Conservation (phyloP, 37 sponge, comb jelly and placozoan species). For the Aplysina aerophoba region DNA sequence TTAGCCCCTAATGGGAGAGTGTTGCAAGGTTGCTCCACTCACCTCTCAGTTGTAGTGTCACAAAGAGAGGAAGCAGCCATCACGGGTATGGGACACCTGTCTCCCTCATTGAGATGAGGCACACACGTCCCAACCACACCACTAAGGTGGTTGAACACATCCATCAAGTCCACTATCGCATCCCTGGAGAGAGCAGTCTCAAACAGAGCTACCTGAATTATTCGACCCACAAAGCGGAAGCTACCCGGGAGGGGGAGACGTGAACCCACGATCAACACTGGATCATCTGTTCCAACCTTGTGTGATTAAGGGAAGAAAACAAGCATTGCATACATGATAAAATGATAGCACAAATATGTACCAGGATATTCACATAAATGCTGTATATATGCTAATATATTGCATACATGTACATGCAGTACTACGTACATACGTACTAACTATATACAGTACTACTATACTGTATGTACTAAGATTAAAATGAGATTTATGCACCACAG, state of each 20-base stretch:
- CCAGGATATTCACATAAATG: no score
- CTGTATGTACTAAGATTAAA: no score
- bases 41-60: conserved; percentile 28
- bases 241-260: conserved; percentile 46
- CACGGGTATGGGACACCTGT: conserved; percentile 51
- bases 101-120: conserved; percentile 27
- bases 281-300: neutral
- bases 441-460: no score
- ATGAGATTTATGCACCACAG: no score
- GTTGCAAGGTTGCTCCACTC: no score
- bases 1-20: no score
- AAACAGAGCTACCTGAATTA: conserved; percentile 50
- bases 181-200: conserved; percentile 18
- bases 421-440: no score
- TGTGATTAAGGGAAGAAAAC: neutral
- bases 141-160: conserved; percentile 13
- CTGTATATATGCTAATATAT: no score
- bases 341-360: no score
- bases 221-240: conserved; percentile 58
- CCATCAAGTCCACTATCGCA: conserved; percentile 10
- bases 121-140: conserved; percentile 46
- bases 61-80: conserved; percentile 59
- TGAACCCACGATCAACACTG: conserved; percentile 53
- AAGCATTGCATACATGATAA: no score
- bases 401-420: no score